Conservation (phyloP, 30 jellyfish, hydroid and myxozoan species). For the Cassiopea andromeda region DNA sequence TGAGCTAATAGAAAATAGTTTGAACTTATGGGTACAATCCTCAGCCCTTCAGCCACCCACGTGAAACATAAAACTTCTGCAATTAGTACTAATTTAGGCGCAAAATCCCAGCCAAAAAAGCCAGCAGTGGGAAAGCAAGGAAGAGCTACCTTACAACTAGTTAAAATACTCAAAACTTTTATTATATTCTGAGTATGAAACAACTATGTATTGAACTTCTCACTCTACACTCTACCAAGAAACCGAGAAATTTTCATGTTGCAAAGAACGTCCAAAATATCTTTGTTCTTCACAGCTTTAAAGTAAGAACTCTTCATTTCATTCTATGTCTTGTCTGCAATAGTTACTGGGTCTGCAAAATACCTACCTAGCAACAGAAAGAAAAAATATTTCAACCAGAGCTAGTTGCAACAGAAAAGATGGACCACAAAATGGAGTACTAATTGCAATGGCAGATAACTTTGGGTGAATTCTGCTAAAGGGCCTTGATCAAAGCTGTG, state of each 20-base stretch:
- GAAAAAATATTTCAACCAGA: not conserved
- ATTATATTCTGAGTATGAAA: slow-evolving; percentile 5
- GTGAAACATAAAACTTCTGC: too few species aligned
- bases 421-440: too few species aligned
- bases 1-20: too few species aligned
- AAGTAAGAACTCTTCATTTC: not conserved
- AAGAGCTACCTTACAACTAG: not conserved
- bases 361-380: slow-evolving; percentile 38
- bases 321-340: slow-evolving; percentile 45
- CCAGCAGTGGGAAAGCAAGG: not conserved
- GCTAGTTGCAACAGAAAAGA: not conserved
- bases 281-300: not conserved
- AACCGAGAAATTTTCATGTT: not conserved
- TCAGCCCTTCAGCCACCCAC: too few species aligned
- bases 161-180: not conserved
- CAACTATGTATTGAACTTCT: slow-evolving; percentile 2
- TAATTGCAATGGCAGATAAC: too few species aligned
- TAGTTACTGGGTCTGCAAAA: slow-evolving; percentile 59
- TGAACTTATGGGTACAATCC: too few species aligned
- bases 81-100: too few species aligned
- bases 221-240: not conserved
- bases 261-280: not conserved
- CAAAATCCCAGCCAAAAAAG: too few species aligned
- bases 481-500: too few species aligned
- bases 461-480: too few species aligned